Conservation (phyloP, 2,888 invertebrate species). For the Heliconius hortense region DNA sequence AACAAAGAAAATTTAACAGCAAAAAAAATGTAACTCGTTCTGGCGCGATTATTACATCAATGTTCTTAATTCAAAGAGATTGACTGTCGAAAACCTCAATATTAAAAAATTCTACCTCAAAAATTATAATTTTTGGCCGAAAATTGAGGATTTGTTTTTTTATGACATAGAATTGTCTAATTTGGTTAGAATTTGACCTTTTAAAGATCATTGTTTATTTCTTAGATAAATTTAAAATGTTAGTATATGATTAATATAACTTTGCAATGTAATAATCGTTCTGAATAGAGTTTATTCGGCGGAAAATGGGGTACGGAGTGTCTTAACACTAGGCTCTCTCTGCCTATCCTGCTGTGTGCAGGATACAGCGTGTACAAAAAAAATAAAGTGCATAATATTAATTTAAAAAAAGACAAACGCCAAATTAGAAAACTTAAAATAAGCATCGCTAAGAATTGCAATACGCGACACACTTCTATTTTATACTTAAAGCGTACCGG, state of each 20-base stretch:
- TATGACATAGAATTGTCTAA: too few species aligned
- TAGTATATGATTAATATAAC: not conserved
- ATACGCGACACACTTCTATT: not conserved
- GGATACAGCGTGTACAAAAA: too few species aligned
- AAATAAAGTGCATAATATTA: too few species aligned
- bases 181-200: too few species aligned
- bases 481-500: constrained; percentile 39
- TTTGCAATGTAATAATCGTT: not conserved
- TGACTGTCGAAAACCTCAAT: not conserved
- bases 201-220: not conserved
- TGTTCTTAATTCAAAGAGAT: not conserved
- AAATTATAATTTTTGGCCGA: too few species aligned
- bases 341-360: too few species aligned
- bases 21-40: not conserved
- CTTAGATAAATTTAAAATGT: not conserved
- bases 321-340: too few species aligned
- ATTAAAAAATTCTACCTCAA: too few species aligned
- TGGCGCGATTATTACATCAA: not conserved
- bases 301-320: not conserved
- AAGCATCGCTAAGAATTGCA: constrained; percentile 12
- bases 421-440: constrained; percentile 4
- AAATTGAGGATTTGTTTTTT: too few species aligned
- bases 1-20: not conserved
- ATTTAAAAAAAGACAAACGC: not conserved
- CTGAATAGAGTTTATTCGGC: not conserved